Base-by-base conservation (phyloP, 2,113 vertebrate genomes). In the Myiagra hebetior region DNA sequence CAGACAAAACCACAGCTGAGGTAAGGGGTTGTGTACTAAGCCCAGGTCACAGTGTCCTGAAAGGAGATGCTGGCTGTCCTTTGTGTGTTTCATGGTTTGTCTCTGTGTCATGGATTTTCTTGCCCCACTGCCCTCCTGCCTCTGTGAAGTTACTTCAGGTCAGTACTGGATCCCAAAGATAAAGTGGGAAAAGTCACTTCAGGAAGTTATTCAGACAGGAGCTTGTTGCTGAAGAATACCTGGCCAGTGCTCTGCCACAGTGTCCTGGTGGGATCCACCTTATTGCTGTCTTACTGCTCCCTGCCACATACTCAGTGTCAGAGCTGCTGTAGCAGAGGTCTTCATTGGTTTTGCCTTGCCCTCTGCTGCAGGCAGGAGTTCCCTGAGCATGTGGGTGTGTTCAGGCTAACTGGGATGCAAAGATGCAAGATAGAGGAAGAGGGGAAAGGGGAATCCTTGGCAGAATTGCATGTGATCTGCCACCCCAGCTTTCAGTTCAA, bases 271-370 rank as follows among this genome's bases (percentile, higher is more conserved):
- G 37, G 17, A 52, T 68, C 65, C 23, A 10, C 39, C 39, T 72
- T 42, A 15, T 16, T 41, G 22, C 42, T 87, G 1, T 57, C 31
- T 3, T 49, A 13, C 1, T 9, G 7, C 42, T 84, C 10, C 41
- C 28, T 69, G 52, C 28, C 41, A 6, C 0, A 0, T 1, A 2
- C 55, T 44, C 9, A 2, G 30, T 4, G 10, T 67, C 22, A 23
- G 60, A 70, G 59, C 17, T 0, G 1, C 30, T 3, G 4, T 15
- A 47, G 53, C 50, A 47, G 44, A 68, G 31, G 7, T 44, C 24
- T 35, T 41, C 11, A 1, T 7, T 31, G 42, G 6, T 41, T 85
- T 89, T 87, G n/a, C 69, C n/a, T 57, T 41, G 27, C 37, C 28
- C 13, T 52, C 33, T 85, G 56, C 55, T 44, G 60, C 46, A 31